A percentile compares a stretch with the other conserved stretches of the same genome.
Evolutionary conservation across 1,140 invertebrate species (phyloP).

Genomic region (Drosophila ohnishii): DNA sequence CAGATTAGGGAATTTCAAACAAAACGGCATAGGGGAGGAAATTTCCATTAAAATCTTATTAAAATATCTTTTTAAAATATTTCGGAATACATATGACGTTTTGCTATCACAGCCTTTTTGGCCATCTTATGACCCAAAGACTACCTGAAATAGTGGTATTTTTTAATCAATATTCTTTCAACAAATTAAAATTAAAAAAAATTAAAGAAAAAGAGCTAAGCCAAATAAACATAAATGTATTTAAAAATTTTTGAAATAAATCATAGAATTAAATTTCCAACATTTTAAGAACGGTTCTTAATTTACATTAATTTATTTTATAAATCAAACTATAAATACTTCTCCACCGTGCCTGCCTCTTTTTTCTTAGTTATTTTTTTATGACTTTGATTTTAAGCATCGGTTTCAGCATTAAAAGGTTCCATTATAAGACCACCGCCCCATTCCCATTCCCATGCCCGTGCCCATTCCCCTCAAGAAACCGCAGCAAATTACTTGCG

Average conservation of each 20-base stretch:
- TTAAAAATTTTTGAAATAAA: not conserved
- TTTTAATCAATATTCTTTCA: too few species aligned
- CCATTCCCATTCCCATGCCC: conserved; percentile 24
- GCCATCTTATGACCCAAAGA: too few species aligned
- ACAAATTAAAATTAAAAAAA: not conserved
- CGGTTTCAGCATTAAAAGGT: conserved; percentile 78
- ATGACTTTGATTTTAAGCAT: conserved; percentile 75
- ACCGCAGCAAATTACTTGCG: conserved; percentile 75
- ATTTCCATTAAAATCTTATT: too few species aligned
- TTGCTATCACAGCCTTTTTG: too few species aligned
- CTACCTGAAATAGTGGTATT: too few species aligned
- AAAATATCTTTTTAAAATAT: too few species aligned
- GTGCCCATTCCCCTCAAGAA: conserved; percentile 24
- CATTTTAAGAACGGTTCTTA: not conserved
- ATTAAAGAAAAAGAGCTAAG: not conserved
- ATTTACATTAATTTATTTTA: not conserved
- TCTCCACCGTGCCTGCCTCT: conserved; percentile 2
- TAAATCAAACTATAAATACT: too few species aligned
- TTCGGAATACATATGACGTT: too few species aligned
- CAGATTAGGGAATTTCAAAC: fast-evolving
- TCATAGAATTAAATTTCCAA: not conserved
- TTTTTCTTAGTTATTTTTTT: conserved; percentile 30
- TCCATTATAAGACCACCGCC: conserved; percentile 67
- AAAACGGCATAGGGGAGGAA: too few species aligned
- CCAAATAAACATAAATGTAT: too few species aligned